Evolutionary conservation across 1,140 invertebrate species (phyloP), one percentile per base, ranked within the genome.

Genomic region (Pseudomyrmex dendroicus): DNA sequence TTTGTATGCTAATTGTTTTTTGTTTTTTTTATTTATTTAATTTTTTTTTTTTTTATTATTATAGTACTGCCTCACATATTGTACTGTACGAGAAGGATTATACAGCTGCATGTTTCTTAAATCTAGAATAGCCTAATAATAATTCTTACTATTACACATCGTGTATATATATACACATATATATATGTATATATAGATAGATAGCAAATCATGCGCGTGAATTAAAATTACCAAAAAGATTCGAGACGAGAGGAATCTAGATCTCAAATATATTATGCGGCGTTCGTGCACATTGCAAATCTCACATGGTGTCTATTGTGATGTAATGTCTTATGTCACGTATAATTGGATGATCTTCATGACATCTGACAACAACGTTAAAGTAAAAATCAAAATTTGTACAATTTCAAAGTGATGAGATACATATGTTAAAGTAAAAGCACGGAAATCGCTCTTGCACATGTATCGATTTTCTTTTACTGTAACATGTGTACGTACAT

Each of bases 121-220:
- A 78, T 70, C 77, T 83, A 88, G 56, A 22, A 61, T 86, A 73
- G 73, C n/a, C 61, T 85, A 82, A 70, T 67, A 73, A 35, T 35
- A 35, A 35, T 56, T 63, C 72, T 85, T 83, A 74, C 61, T 61
- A 54, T 84, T 84, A 84, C 50, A 84, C 59, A 61, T 54, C 48
- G 56, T 70, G 72, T 82, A 84, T 73, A 88, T 73, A 88, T 80
- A 83, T 62, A 88, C 67, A 88, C 74, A 68, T 63, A 86, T 77
- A 68, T 86, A 61, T 70, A 76, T 82, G 82, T 73, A 87, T 73
- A 88, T 80, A 83, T 35, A 35, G 35, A 35, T 35, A 35, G 74
- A 84, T 54, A 73, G 35, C 35, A 35, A 35, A 35, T 35, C 35
- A 86, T 70, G 76, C 76, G 50, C 44, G 54, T 72, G 44, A 80